Conservation (phyloP, 2,113 vertebrate genomes). For the Sphyrna mokarran region DNA sequence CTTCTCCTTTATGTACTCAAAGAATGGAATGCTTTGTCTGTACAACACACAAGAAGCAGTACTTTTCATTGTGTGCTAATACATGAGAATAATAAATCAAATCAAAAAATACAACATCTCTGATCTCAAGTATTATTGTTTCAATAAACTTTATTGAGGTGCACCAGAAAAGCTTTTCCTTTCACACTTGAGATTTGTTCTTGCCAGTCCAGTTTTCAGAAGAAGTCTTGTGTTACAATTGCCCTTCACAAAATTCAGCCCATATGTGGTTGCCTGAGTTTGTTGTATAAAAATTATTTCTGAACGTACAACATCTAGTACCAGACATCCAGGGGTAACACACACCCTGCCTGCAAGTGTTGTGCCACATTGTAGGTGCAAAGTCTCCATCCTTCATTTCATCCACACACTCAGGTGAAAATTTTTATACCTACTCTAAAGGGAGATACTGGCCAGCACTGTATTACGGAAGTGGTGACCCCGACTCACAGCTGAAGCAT, state of each 20-base stretch:
- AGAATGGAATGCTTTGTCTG: no score
- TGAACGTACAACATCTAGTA: background rate
- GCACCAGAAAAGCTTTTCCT: background rate
- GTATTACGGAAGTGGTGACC: no score
- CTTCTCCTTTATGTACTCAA: no score
- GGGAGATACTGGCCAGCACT: background rate
- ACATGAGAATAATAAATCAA: no score
- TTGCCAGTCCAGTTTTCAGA: background rate
- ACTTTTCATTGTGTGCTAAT: no score
- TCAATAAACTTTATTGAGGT: background rate
- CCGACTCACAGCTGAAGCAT: background rate
- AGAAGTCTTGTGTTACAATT: background rate
- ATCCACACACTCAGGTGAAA: background rate
- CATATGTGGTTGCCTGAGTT: background rate
- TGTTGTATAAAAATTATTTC: background rate
- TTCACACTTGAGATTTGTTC: background rate
- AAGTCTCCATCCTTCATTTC: background rate
- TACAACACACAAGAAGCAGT: no score
- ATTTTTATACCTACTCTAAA: background rate
- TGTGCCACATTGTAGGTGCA: background rate
- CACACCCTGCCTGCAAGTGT: background rate
- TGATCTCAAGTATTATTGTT: background rate
- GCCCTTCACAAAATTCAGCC: background rate
- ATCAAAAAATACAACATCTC: background rate
- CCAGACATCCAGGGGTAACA: background rate